These are phyloP conservation scores for Oeneis ivallda DNA, from an alignment of 2,888 invertebrate genomes.

Conservation along the genomic window DNA sequence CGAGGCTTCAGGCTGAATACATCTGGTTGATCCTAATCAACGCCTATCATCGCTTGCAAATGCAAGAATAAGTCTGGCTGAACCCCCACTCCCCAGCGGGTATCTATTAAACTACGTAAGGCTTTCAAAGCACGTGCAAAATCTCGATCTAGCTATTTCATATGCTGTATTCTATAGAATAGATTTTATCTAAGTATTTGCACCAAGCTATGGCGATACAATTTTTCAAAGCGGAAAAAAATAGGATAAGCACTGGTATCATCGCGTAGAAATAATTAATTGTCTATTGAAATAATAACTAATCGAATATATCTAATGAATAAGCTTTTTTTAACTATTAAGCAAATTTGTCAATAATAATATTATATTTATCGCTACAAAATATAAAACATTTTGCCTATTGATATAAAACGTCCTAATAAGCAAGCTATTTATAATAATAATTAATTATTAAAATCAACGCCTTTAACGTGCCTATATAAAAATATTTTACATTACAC, in stretches of 20 bases:
- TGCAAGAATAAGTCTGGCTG: slow-evolving; percentile 55
- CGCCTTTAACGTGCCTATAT: slow-evolving; percentile 27
- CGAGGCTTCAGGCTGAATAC: slow-evolving; percentile 61
- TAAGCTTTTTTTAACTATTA: slow-evolving; percentile 8
- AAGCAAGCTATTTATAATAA: slow-evolving; percentile 17
- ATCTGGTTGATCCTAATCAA: slow-evolving; percentile 36
- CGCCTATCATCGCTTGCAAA: slow-evolving; percentile 54
- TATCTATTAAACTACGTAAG: slow-evolving; percentile 35
- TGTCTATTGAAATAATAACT: background rate
- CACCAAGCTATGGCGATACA: slow-evolving; percentile 43
- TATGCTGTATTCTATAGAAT: slow-evolving; percentile 41
- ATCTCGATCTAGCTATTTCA: slow-evolving; percentile 44
- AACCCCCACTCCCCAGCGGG: slow-evolving; percentile 41
- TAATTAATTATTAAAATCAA: background rate
- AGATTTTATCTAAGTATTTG: slow-evolving; percentile 29
- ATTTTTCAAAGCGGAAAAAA: slow-evolving; percentile 21
- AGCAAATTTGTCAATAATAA: background rate
- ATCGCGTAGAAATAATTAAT: slow-evolving; percentile 5
- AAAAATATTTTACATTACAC: slow-evolving; percentile 33
- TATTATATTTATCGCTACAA: background rate
- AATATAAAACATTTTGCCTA: slow-evolving; percentile 3
- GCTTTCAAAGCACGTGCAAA: slow-evolving; percentile 55
- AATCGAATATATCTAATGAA: slow-evolving; percentile 8
- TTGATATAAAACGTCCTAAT: slow-evolving; percentile 22
- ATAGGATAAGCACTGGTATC: slow-evolving; percentile 39